phyloP scores from a whole-genome alignment of 2,797 vertebrate genomes.

The Cercopithecus diana region DNA sequence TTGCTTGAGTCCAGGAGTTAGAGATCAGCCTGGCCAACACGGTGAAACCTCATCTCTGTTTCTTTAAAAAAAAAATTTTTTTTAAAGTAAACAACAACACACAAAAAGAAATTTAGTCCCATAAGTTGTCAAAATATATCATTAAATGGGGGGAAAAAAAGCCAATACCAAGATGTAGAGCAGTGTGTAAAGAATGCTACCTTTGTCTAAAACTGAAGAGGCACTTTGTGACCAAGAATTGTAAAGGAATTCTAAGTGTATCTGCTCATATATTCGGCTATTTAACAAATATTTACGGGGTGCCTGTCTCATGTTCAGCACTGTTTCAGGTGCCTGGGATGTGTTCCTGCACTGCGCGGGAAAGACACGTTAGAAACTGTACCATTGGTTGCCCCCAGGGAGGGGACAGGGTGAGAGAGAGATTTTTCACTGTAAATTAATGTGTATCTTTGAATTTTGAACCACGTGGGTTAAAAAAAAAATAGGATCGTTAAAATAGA shows the following conservation, averaged over 20 bases:
- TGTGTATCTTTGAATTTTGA: background rate
- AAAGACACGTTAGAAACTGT: rapidly evolving
- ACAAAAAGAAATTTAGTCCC: background rate
- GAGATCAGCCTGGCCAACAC: background rate
- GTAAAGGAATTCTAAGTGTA: background rate
- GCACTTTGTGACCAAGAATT: background rate
- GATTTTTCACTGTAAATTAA: background rate
- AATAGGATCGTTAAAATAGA: background rate
- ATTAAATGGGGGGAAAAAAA: background rate
- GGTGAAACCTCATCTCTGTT: background rate
- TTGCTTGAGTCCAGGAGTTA: background rate
- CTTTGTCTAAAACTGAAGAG: background rate
- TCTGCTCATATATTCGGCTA: background rate
- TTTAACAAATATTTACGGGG: too few relatives aligned
- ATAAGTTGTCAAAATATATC: background rate
- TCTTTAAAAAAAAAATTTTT: rapidly evolving
- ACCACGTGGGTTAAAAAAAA: background rate
- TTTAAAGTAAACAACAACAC: background rate
- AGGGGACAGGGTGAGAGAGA: background rate
- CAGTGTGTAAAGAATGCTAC: background rate
- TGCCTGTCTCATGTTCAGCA: background rate
- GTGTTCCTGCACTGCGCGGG: background rate
- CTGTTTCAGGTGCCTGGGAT: background rate
- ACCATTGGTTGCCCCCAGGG: background rate
- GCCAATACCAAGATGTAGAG: background rate